These are phyloP conservation scores for Lasioglossum albipes DNA, from an alignment of 1,140 invertebrate genomes.

Conservation along the genomic window DNA sequence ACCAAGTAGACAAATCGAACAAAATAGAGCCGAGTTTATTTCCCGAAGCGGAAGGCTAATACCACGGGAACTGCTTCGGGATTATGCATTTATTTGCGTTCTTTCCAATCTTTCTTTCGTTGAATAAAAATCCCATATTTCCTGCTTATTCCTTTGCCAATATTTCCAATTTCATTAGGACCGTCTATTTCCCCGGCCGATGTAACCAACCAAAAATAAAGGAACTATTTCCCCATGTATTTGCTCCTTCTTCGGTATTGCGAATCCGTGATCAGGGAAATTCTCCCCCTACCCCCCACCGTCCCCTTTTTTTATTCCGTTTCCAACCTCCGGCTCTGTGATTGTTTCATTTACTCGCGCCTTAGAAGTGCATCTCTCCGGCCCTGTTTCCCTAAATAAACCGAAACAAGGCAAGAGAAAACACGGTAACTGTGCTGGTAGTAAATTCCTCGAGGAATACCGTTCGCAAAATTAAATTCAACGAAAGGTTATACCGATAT, in stretches of 20 bases:
- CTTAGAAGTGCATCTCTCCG: background rate
- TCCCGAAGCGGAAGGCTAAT: background rate
- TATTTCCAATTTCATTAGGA: slow-evolving; percentile 16
- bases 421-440: background rate
- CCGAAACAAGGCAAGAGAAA: background rate
- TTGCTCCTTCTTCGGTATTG: background rate
- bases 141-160: background rate
- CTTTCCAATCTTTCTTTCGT: background rate
- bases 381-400: background rate
- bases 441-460: background rate
- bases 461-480: background rate
- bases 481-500: background rate
- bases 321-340: background rate
- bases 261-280: background rate
- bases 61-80: background rate
- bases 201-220: slow-evolving; percentile 2
- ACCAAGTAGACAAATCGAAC: no score
- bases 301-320: background rate
- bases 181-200: background rate
- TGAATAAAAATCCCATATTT: background rate
- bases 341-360: background rate
- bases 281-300: background rate
- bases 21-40: no score
- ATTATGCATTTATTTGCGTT: background rate
- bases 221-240: background rate